Evolutionary conservation across 1,140 invertebrate species (phyloP).

Genomic region (Aphelenchoides besseyi): DNA sequence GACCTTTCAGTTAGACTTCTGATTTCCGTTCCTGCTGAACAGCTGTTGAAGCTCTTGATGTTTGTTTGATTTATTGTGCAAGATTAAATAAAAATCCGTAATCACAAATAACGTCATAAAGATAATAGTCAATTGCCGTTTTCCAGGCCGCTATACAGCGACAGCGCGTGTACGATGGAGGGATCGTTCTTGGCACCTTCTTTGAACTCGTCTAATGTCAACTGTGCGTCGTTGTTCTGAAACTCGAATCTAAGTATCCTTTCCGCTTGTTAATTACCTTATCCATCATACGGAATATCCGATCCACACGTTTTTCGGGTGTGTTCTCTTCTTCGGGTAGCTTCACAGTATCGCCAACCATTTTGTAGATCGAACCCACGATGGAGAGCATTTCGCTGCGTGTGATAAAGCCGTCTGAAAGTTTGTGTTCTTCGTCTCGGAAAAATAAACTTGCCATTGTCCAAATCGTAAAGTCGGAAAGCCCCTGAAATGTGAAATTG

Average conservation of each 20-base stretch:
- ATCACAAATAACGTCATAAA: too few species aligned
- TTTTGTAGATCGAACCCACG: conserved; percentile 96
- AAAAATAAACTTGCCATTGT: conserved; percentile 88
- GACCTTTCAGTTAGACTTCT: too few species aligned
- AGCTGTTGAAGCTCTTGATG: too few species aligned
- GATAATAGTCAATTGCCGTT: too few species aligned
- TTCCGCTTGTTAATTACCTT: conserved; percentile 64
- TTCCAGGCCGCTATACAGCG: conserved; percentile 66
- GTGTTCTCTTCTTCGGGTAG: conserved; percentile 74
- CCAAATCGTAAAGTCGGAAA: conserved; percentile 43
- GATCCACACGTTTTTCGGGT: conserved; percentile 88
- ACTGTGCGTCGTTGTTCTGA: conserved; percentile 89
- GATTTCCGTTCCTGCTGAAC: too few species aligned
- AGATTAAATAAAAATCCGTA: too few species aligned
- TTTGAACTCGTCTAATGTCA: conserved; percentile 94
- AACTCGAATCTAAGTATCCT: too few species aligned
- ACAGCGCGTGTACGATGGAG: conserved; percentile 84
- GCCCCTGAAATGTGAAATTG: conserved; percentile 50
- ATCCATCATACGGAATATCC: conserved; percentile 96
- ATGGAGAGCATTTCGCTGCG: conserved; percentile 97
- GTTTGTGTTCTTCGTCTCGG: too few species aligned
- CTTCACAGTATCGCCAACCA: conserved; percentile 71
- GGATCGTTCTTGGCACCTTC: conserved; percentile 97
- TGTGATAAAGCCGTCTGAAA: conserved; percentile 96
- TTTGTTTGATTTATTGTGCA: too few species aligned